Base-by-base conservation (phyloP, 1,140 invertebrate genomes). In the Cydia splendana region DNA sequence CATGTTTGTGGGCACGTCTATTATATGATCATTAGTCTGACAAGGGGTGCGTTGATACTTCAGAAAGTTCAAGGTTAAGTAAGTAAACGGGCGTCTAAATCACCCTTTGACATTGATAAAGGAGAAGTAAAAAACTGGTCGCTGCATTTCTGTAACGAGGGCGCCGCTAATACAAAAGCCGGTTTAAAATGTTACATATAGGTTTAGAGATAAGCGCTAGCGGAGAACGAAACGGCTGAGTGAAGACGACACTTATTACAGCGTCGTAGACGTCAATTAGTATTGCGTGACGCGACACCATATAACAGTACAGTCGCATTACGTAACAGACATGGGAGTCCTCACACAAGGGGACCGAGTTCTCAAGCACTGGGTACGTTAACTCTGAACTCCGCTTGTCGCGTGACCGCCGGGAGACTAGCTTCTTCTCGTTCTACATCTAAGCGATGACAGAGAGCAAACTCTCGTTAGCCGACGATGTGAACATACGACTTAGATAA, bases 301-400 rank as follows among this genome's bases (percentile, higher is more conserved):
- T 82, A 82, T 88, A 91, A 88, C 87, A 86, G 90, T 89, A 88
- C 81, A 78, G 79, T 80, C 65, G 73, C 75, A 83, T 91, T 89
- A 82, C 81, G 87, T 89, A 89, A 89, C 82, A 81, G 75, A 85
- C 83, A 89, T 90, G 89, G 84, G 85, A 89, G 84, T 77, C 79
- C 84, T 84, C 80, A 81, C 82, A 85, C 81, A 81, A 83, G 75
- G 82, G 85, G 81, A 79, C 76, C 81, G 79, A 81, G 88, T 90
- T 91, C 88, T 86, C 88, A 89, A 83, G 79, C 80, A 34, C 74
- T 79, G 80, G 79, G 81, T 80, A 75, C 65, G 79, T 69, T 79
- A 69, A 67, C 75, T 51, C 77, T 67, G 24, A 67, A 48, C 73
- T 74, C 45, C 15, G n/a, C 20, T 74, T 51, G 13, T 74, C 48